Evolutionary conservation across 2,113 vertebrate genomes (phyloP).

Genomic region (Protobothrops mucrosquamatus): DNA sequence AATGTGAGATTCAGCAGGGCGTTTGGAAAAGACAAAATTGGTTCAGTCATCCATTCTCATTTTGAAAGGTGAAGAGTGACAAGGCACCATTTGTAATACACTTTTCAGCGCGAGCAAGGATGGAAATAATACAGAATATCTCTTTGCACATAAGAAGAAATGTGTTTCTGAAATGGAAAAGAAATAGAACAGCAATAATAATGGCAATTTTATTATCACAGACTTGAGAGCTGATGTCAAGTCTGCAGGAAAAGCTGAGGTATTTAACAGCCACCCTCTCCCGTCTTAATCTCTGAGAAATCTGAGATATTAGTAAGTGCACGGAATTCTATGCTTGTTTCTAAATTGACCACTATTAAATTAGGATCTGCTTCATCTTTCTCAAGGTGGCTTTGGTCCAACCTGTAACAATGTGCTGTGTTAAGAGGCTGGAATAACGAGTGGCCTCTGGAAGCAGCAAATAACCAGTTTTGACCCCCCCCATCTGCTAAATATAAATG

Average conservation of each 20-base stretch:
- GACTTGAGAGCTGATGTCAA: neutral
- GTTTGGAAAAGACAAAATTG: neutral
- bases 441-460: neutral
- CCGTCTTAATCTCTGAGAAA: neutral
- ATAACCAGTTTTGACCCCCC: neutral
- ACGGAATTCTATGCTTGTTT: neutral
- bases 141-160: neutral
- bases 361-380: neutral
- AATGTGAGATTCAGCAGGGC: constrained; percentile 12
- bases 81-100: neutral
- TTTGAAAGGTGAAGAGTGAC: neutral
- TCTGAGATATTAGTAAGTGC: neutral
- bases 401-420: too few species aligned
- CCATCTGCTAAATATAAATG: neutral
- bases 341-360: neutral
- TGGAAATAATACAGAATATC: neutral
- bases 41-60: neutral
- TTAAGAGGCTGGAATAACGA: neutral
- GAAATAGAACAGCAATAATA: neutral
- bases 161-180: neutral
- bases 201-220: neutral
- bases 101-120: neutral
- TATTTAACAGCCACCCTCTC: neutral
- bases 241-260: neutral
- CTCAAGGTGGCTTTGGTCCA: neutral